Conservation (phyloP, 2,888 invertebrate genomes). For the Acleris cristana region DNA sequence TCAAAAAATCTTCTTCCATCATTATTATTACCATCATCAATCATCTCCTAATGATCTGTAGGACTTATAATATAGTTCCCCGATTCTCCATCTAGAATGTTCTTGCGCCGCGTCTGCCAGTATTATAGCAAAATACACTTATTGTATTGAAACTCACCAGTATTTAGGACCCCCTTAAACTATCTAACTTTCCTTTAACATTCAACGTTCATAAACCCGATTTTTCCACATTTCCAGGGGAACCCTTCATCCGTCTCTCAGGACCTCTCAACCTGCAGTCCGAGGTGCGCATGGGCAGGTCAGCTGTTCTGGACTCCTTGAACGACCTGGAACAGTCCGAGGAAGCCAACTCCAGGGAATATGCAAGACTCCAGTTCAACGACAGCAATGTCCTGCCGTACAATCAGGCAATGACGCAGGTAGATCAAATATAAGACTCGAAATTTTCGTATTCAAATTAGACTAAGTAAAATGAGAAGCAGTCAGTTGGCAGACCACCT, state of each 20-base stretch:
- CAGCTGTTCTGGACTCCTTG: constrained; percentile 61
- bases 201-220: background rate
- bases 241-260: constrained; percentile 70
- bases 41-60: no score
- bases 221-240: constrained; percentile 55
- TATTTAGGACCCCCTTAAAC: no score
- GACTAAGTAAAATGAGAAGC: no score
- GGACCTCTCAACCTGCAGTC: constrained; percentile 60
- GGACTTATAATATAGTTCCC: no score
- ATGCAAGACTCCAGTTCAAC: constrained; percentile 53
- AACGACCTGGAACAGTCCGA: constrained; percentile 63
- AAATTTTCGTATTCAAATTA: background rate
- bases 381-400: constrained; percentile 56
- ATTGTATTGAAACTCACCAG: no score
- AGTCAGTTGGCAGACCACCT: no score
- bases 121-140: no score
- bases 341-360: constrained; percentile 52
- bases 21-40: no score
- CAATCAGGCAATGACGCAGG: constrained; percentile 62
- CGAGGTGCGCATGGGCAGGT: constrained; percentile 64
- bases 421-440: constrained; percentile 40
- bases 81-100: no score
- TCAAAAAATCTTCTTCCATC: no score
- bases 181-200: no score
- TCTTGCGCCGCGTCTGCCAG: no score